A percentile compares a stretch with the other conserved stretches of the same genome.
Evolutionary conservation across 2,113 vertebrate species (phyloP).

Genomic region (Stictonetta naevosa): DNA sequence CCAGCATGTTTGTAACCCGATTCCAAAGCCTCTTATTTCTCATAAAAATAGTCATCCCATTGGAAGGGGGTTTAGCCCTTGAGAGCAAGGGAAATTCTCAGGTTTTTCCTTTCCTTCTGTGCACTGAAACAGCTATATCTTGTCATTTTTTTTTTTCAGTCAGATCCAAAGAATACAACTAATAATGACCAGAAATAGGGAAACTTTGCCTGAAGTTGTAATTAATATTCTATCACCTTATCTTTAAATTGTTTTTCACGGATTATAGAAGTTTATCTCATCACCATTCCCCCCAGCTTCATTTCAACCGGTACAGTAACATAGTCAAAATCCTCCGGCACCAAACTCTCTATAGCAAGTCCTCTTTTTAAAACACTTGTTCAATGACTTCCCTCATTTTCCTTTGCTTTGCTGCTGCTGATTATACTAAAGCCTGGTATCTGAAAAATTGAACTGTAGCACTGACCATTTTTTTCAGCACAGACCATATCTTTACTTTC

Average conservation of each 20-base stretch:
- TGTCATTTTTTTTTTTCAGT: not conserved
- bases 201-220: slow-evolving; percentile 45
- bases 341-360: slow-evolving; percentile 69
- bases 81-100: not conserved
- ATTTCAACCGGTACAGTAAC: slow-evolving; percentile 69
- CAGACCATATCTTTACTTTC: slow-evolving; percentile 62
- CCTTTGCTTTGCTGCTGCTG: slow-evolving; percentile 74
- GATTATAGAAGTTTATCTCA: slow-evolving; percentile 71
- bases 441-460: slow-evolving; percentile 58
- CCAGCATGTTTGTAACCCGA: not conserved
- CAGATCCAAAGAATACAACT: not conserved
- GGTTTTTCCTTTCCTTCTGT: not conserved
- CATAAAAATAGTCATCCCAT: not conserved
- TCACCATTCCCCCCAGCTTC: slow-evolving; percentile 61
- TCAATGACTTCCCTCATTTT: slow-evolving; percentile 68
- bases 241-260: slow-evolving; percentile 67
- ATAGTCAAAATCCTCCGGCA: slow-evolving; percentile 71
- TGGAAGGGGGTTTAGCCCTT: not conserved
- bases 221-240: slow-evolving; percentile 66
- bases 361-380: slow-evolving; percentile 65
- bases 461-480: slow-evolving; percentile 48
- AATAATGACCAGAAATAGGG: slow-evolving; percentile 6
- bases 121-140: not conserved
- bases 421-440: slow-evolving; percentile 67
- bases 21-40: not conserved